These are phyloP conservation scores for Sminthurides bifidus DNA, from an alignment of 1,140 invertebrate genomes.

Conservation along the genomic window DNA sequence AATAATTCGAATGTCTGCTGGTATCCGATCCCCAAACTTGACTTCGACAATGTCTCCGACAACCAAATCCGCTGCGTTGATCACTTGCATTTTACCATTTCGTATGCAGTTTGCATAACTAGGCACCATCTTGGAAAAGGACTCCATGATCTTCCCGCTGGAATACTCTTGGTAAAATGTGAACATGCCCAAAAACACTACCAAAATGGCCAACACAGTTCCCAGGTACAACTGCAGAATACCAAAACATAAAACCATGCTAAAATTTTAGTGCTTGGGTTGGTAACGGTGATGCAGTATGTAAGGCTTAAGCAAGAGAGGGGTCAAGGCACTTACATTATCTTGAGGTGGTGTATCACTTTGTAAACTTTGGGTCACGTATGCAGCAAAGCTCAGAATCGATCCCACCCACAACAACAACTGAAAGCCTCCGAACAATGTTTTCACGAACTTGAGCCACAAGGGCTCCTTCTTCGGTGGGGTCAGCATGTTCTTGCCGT, in stretches of 20 bases:
- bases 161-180: constrained; percentile 75
- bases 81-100: constrained; percentile 47
- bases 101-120: constrained; percentile 49
- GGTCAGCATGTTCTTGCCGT: constrained; percentile 88
- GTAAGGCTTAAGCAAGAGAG: too few species aligned
- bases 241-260: too few species aligned
- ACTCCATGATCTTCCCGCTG: constrained; percentile 74
- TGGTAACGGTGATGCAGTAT: too few species aligned
- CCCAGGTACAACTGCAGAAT: constrained; percentile 69
- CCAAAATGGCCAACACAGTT: constrained; percentile 85
- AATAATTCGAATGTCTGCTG: constrained; percentile 49
- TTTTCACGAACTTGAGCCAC: constrained; percentile 98
- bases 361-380: constrained; percentile 36
- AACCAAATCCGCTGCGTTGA: constrained; percentile 55
- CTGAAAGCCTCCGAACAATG: constrained; percentile 93
- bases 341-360: constrained; percentile 4
- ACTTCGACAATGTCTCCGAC: constrained; percentile 77
- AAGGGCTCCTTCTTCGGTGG: constrained; percentile 93
- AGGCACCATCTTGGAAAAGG: constrained; percentile 93
- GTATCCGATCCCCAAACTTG: constrained; percentile 39
- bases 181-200: constrained; percentile 92
- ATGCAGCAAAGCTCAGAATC: constrained; percentile 92
- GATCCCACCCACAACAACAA: constrained; percentile 93
- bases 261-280: too few species aligned
- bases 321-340: constrained; percentile 12